A percentile compares a stretch with the other conserved stretches of the same genome.
phyloP scores from a whole-genome alignment of 1,140 invertebrate species.

The Panagrolaimus sp. region DNA sequence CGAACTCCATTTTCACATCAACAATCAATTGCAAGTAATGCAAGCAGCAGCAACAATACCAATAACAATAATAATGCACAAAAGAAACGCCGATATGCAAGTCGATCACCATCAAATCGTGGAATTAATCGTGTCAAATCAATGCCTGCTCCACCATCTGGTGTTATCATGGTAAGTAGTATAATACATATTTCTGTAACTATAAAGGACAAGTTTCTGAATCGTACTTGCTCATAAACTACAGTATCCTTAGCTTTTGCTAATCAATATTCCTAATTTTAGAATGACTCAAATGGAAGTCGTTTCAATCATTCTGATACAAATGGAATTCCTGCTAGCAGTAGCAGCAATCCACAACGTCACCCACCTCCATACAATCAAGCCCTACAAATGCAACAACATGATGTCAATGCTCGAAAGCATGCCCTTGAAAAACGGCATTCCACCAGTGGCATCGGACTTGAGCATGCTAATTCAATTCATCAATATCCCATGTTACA shows the following conservation, averaged over 20 bases:
- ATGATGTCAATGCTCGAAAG: not conserved
- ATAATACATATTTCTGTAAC: not conserved
- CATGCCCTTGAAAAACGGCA: not conserved
- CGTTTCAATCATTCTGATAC: too few species aligned
- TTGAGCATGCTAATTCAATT: not conserved
- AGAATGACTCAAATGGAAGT: too few species aligned
- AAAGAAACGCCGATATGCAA: conserved; percentile 3
- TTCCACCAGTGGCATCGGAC: conserved; percentile 4
- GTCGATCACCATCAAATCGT: not conserved
- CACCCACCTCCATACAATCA: conserved; percentile 4
- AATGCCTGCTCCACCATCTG: not conserved
- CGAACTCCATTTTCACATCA: not conserved
- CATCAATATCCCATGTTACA: conserved; percentile 5
- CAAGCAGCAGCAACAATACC: too few species aligned
- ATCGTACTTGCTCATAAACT: too few species aligned
- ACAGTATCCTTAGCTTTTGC: too few species aligned
- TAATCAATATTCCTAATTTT: too few species aligned
- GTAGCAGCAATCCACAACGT: too few species aligned
- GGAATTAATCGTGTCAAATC: conserved; percentile 9
- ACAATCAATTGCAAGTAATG: not conserved
- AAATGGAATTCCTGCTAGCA: too few species aligned
- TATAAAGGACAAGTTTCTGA: too few species aligned
- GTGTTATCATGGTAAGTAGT: not conserved
- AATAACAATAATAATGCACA: too few species aligned
- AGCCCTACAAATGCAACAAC: conserved; percentile 1